Base-by-base conservation (phyloP, 2,888 invertebrate genomes). In the Pemphredon lugubris region DNA sequence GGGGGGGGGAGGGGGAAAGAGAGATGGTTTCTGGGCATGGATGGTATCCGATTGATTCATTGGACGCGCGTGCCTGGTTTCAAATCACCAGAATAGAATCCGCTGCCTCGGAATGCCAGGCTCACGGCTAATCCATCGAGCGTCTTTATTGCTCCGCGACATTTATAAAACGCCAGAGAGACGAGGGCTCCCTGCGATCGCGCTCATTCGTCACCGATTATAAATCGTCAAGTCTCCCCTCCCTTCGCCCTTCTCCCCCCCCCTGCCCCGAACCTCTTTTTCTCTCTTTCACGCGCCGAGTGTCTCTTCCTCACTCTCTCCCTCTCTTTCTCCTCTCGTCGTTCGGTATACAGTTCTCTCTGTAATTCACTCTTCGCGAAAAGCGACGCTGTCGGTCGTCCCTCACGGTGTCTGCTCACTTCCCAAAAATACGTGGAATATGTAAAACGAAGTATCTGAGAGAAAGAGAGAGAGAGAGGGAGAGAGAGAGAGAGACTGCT, bases 51-150 rank as follows among this genome's bases (percentile, higher is more conserved):
- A 90, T 90, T 90, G 89, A 90, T 90, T 89, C 89, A 90, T 89
- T 88, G 88, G 86, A 85, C 88, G 88, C 89, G 89, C 89, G 89
- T 89, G 89, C 87, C 88, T 86, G 83, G 83, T 86, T 89, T 88
- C 87, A 87, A 89, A 89, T 89, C 89, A 88, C 89, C 86, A 88
- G 89, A 90, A 90, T 90, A 90, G 89, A 89, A 81, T 87, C 83
- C 84, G 81, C 69, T 76, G 85, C 82, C 82, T 81, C 83, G 88
- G 88, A 87, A 90, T 87, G 86, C 84, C 86, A 78, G 77, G 78
- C 82, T 76, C 85, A 83, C 84, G 83, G 83, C 88, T 88, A 89
- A 89, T 89, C 89, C 89, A 88, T 88, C 88, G 83, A 84, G 83
- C 83, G 85, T 88, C 87, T 88, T 88, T 88, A 88, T 88, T 88